phyloP scores from a whole-genome alignment of 2,888 invertebrate species.

The Drosophila ustulata region DNA sequence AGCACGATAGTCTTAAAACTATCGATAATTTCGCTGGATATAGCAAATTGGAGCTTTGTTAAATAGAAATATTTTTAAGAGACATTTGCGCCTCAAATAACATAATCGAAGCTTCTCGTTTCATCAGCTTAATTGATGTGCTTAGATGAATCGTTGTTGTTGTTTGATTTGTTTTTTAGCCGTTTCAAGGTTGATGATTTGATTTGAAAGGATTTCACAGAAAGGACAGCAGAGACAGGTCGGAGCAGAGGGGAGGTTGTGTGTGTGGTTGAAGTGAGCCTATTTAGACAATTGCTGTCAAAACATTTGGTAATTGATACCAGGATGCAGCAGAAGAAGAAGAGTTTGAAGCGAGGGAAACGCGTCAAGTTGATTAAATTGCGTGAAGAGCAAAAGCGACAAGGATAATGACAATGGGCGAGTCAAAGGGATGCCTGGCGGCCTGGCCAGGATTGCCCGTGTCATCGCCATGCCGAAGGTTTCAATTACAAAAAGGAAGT shows the following conservation, averaged over 20 bases:
- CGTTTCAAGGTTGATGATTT: slow-evolving; percentile 16
- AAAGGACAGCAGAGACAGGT: slow-evolving; percentile 3
- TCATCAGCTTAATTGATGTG: slow-evolving; percentile 10
- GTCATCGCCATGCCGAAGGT: slow-evolving; percentile 75
- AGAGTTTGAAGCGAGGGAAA: slow-evolving; percentile 38
- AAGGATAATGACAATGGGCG: slow-evolving; percentile 52
- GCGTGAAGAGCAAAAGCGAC: slow-evolving; percentile 58
- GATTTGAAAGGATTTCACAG: slow-evolving; percentile 23
- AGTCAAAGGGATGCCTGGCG: slow-evolving; percentile 55
- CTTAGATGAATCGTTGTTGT: neutral
- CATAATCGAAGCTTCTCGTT: neutral
- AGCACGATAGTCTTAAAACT: no score
- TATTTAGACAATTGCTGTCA: slow-evolving; percentile 81
- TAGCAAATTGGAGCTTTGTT: no score
- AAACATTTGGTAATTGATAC: slow-evolving; percentile 77
- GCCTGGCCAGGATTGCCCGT: slow-evolving; percentile 68
- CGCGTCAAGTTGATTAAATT: slow-evolving; percentile 79
- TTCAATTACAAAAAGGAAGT: slow-evolving; percentile 80
- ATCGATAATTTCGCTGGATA: no score
- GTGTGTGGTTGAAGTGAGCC: slow-evolving; percentile 33
- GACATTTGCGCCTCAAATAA: no score
- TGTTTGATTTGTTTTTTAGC: neutral
- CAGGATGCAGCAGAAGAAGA: slow-evolving; percentile 9
- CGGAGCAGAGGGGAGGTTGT: neutral
- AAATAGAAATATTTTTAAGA: no score